Conservation (phyloP, 2,113 vertebrate genomes). For the Syrmaticus mikado region DNA sequence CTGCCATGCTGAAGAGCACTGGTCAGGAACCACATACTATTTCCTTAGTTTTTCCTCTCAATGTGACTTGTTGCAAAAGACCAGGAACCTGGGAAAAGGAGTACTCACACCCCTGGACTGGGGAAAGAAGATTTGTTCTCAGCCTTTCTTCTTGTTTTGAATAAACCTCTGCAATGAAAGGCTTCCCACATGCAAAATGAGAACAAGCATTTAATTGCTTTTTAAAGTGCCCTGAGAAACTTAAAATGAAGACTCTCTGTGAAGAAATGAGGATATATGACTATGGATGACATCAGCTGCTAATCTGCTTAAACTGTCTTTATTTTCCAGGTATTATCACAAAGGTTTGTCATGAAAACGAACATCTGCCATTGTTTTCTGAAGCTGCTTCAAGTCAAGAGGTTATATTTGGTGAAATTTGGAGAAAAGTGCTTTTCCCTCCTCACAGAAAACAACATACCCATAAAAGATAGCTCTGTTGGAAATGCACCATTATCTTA, state of each 20-base stretch:
- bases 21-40: not conserved
- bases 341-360: not conserved
- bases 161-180: not conserved
- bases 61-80: not conserved
- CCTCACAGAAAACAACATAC: not conserved
- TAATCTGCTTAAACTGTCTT: not conserved
- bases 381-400: conserved; percentile 11
- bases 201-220: not conserved
- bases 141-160: not conserved
- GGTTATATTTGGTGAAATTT: not conserved
- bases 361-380: conserved; percentile 42
- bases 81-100: not conserved
- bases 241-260: not conserved
- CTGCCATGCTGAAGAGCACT: fast-evolving
- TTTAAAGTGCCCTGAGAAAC: not conserved
- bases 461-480: not conserved
- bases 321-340: not conserved
- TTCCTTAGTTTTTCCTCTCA: not conserved
- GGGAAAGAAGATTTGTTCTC: not conserved
- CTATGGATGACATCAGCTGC: not conserved
- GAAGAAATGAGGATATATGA: not conserved
- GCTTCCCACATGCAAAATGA: not conserved
- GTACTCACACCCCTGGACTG: fast-evolving
- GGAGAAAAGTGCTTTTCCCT: not conserved
- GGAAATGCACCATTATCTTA: not conserved